Evolutionary conservation across 2,113 vertebrate genomes (phyloP).

Genomic region (Percina caprodes): DNA sequence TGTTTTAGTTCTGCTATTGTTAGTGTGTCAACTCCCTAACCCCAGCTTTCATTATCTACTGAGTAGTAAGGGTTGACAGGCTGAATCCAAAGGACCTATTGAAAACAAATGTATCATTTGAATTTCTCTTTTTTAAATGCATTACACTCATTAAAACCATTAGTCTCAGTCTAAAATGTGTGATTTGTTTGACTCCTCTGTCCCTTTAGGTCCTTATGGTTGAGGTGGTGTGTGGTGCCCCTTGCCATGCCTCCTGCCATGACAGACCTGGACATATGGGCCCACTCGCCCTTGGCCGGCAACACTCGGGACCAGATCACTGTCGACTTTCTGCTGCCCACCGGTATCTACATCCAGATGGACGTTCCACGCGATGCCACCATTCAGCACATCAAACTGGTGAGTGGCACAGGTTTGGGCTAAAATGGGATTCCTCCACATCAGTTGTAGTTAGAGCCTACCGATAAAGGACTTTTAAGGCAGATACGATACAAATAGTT

Average conservation of each 20-base stretch:
- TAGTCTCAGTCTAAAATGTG: not conserved
- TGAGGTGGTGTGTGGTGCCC: slow-evolving; percentile 86
- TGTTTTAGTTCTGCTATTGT: not conserved
- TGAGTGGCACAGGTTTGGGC: slow-evolving; percentile 65
- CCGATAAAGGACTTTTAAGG: too few species aligned
- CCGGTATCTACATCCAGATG: slow-evolving; percentile 97
- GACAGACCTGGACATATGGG: slow-evolving; percentile 99
- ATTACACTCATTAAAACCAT: not conserved
- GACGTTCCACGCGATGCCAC: slow-evolving; percentile 95
- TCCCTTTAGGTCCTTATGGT: slow-evolving; percentile 88
- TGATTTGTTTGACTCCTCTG: not conserved
- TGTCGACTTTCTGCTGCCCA: slow-evolving; percentile 96
- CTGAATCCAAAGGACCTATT: not conserved
- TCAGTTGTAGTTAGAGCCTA: too few species aligned
- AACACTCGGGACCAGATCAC: slow-evolving; percentile 89
- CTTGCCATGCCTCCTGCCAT: slow-evolving; percentile 97
- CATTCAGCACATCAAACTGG: slow-evolving; percentile 96
- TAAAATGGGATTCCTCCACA: not conserved
- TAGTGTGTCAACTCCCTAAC: not conserved
- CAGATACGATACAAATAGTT: too few species aligned
- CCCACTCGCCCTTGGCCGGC: slow-evolving; percentile 89
- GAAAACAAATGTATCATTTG: not conserved
- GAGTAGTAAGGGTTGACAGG: slow-evolving; percentile 1
- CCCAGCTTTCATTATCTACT: not conserved
- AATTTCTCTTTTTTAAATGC: not conserved